These are phyloP conservation scores for Kryphioiulus occultus DNA, from an alignment of 2,888 invertebrate species.

Conservation along the genomic window DNA sequence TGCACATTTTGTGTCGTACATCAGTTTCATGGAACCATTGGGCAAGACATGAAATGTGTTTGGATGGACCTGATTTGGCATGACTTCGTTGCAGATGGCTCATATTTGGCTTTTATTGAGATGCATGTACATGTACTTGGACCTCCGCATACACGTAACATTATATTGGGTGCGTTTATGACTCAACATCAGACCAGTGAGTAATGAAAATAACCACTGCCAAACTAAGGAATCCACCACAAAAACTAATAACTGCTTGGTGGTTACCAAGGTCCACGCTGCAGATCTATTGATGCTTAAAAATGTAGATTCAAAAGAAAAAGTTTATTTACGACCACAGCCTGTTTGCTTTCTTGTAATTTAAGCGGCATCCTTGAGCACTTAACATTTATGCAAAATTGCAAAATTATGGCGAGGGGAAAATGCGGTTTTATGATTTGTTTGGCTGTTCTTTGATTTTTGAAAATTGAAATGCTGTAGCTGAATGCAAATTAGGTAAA, in stretches of 20 bases:
- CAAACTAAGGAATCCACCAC: neutral
- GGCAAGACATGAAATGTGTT: too few relatives aligned
- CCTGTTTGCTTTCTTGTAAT: neutral
- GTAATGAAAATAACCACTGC: neutral
- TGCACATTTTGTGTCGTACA: too few relatives aligned
- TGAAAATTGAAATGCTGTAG: neutral
- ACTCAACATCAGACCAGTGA: too few relatives aligned
- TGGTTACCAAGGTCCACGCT: neutral
- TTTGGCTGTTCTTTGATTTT: constrained; percentile 2
- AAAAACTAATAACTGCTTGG: neutral
- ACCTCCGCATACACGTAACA: too few relatives aligned
- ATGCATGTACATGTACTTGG: too few relatives aligned
- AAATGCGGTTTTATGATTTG: neutral
- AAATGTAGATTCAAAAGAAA: too few relatives aligned
- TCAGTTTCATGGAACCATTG: too few relatives aligned
- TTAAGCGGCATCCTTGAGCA: neutral
- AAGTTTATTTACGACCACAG: too few relatives aligned
- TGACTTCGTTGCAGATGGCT: too few relatives aligned
- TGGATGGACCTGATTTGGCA: too few relatives aligned
- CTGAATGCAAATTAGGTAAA: neutral
- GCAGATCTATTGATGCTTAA: neutral
- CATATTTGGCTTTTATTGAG: too few relatives aligned
- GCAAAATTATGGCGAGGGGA: neutral
- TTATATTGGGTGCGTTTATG: too few relatives aligned
- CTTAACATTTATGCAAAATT: neutral